Base-by-base conservation (phyloP, 2,113 vertebrate species). In the Amphiprion percula region DNA sequence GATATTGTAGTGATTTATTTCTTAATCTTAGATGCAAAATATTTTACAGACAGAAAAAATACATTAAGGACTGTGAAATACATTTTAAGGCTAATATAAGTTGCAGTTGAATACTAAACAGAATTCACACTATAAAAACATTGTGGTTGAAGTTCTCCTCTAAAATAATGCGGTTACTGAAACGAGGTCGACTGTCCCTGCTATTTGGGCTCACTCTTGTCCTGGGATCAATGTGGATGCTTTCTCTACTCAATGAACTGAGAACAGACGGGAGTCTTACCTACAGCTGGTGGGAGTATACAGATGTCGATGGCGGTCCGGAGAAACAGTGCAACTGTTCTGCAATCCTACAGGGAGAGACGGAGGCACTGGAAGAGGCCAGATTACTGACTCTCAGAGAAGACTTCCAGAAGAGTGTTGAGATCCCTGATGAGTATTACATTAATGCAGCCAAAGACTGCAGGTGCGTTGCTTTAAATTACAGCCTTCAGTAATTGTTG, bases 371-470 rank as follows among this genome's bases (percentile, higher is more conserved):
- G 64, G 87, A 93, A 21, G 86, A 94, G 21, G 94, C 86, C 33
- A 97, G 95, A 77, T 61, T 97, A 69, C 91, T 96, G 62, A 55
- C 67, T 0, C 71, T 97, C 58, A 94, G 91, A 0, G 83, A 91
- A 55, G 80, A 90, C 4, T 96, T 96, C 83, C 92, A 56, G 50
- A 95, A 89, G 19, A 93, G 65, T 0, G 73, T 71, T 21, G 90
- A 66, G 24, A 79, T 95, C 77, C 93, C 94, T 4, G 77, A 94
- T 58, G 47, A 85, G 16, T 94, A 96, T 84, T 97, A 96, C 30
- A 90, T 96, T 12, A 95, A 95, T 68, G 94, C 95, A 92, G 95
- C 95, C 12, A 24, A 76, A 23, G 85, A 97, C 76, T 98, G 97
- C 52, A 71, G 83, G 76, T 91, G 24, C 19, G 83, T 58, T 61